Evolutionary conservation across 2,797 vertebrate genomes (phyloP).

Genomic region (Sebastes itinus): DNA sequence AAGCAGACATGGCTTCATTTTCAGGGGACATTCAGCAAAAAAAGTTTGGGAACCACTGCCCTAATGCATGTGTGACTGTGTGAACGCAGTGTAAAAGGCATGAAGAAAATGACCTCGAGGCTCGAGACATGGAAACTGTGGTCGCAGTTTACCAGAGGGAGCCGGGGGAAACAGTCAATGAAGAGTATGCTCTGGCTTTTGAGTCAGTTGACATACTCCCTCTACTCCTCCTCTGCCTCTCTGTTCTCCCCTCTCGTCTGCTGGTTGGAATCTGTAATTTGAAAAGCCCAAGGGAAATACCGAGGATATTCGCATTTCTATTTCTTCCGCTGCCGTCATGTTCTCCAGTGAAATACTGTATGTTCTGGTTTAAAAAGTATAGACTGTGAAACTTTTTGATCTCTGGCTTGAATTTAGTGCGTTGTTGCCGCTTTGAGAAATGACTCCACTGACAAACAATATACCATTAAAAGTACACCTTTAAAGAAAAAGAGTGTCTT

Average conservation of each 20-base stretch:
- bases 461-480: neutral
- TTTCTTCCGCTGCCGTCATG: constrained; percentile 75
- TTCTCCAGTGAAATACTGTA: constrained; percentile 66
- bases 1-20: neutral
- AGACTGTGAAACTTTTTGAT: constrained; percentile 58
- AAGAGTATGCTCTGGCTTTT: constrained; percentile 68
- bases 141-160: constrained; percentile 40
- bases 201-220: constrained; percentile 55
- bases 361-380: constrained; percentile 61
- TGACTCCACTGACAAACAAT: constrained; percentile 25
- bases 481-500: neutral
- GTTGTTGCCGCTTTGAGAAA: constrained; percentile 6
- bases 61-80: neutral
- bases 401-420: neutral
- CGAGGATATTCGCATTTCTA: constrained; percentile 72
- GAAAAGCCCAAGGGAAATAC: constrained; percentile 78
- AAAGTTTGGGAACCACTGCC: neutral
- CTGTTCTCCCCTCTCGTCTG: constrained; percentile 53
- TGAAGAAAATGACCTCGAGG: constrained; percentile 44
- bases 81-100: neutral
- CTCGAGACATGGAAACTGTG: constrained; percentile 69
- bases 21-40: neutral
- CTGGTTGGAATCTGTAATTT: constrained; percentile 78
- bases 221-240: constrained; percentile 44
- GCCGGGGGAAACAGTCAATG: constrained; percentile 51